Percentiles rank a stretch among this genome's conserved stretches.
These are phyloP conservation scores for Drymonia ruficornis DNA, from an alignment of 2,888 invertebrate genomes.

Conservation along the genomic window DNA sequence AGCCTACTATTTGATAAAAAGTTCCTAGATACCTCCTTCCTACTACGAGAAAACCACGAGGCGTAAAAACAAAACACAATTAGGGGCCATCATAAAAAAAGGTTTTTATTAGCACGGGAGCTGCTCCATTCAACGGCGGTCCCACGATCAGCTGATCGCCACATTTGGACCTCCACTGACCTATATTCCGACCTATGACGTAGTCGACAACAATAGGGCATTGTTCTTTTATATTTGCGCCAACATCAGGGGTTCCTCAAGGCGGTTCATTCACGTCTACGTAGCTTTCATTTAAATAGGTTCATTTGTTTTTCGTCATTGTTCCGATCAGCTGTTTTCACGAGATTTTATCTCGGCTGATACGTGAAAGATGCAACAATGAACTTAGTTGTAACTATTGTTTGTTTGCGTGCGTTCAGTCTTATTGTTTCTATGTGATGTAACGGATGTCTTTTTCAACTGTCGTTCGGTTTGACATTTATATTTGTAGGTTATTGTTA, in stretches of 20 bases:
- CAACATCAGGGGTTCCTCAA: constrained; percentile 78
- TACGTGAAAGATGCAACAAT: constrained; percentile 70
- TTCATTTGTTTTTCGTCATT: constrained; percentile 81
- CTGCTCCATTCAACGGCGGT: constrained; percentile 46
- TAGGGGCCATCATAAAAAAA: constrained; percentile 24
- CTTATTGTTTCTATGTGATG: constrained; percentile 65
- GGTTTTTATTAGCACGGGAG: constrained; percentile 45
- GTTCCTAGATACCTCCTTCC: background rate
- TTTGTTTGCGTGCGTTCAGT: constrained; percentile 58
- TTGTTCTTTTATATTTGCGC: constrained; percentile 83
- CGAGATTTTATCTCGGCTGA: constrained; percentile 73
- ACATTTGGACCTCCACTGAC: constrained; percentile 79
- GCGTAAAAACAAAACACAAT: constrained; percentile 2
- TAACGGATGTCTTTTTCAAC: constrained; percentile 48
- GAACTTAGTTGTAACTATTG: constrained; percentile 64
- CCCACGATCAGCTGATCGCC: constrained; percentile 78
- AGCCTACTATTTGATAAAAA: no score
- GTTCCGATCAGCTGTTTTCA: constrained; percentile 79
- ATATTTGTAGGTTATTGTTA: constrained; percentile 37
- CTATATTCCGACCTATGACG: constrained; percentile 81
- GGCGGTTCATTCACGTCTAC: constrained; percentile 82
- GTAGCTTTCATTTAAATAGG: constrained; percentile 57
- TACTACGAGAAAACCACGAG: background rate
- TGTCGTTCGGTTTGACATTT: constrained; percentile 39
- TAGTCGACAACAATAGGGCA: constrained; percentile 80